Conservation (phyloP, 2,113 vertebrate genomes). For the Heloderma charlesbogerti region DNA sequence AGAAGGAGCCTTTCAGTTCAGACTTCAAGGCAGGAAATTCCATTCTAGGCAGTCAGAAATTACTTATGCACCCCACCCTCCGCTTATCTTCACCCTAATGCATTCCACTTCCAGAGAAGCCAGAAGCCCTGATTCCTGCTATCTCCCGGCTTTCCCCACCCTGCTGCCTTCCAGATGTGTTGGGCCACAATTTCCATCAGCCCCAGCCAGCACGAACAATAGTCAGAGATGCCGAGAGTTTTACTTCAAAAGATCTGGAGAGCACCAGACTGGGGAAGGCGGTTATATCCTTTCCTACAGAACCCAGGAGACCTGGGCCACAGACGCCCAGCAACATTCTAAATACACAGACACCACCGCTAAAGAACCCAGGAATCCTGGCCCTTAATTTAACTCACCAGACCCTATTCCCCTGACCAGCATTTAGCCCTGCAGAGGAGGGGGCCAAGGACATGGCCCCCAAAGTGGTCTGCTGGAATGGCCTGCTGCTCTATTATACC, state of each 20-base stretch:
- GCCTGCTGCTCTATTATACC: neutral
- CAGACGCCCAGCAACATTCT: neutral
- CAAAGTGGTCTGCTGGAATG: neutral
- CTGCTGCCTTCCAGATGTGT: too few species aligned
- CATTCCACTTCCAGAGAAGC: neutral
- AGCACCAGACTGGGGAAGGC: too few species aligned
- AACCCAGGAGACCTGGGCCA: neutral
- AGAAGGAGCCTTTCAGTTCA: neutral
- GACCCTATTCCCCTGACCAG: neutral
- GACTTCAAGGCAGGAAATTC: constrained; percentile 7
- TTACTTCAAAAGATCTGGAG: too few species aligned
- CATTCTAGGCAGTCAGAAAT: neutral
- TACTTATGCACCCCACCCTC: neutral
- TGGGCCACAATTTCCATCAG: too few species aligned
- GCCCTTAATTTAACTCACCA: neutral
- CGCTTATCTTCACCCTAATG: neutral
- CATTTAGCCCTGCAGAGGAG: neutral
- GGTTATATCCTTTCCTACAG: neutral
- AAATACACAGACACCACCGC: neutral
- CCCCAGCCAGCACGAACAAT: too few species aligned
- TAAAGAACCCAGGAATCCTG: neutral
- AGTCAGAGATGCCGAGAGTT: too few species aligned
- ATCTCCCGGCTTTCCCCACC: too few species aligned
- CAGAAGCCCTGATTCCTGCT: neutral
- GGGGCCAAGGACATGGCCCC: neutral